Evolutionary conservation across 2,888 invertebrate genomes (phyloP).

Genomic region (Nomada ruficornis): DNA sequence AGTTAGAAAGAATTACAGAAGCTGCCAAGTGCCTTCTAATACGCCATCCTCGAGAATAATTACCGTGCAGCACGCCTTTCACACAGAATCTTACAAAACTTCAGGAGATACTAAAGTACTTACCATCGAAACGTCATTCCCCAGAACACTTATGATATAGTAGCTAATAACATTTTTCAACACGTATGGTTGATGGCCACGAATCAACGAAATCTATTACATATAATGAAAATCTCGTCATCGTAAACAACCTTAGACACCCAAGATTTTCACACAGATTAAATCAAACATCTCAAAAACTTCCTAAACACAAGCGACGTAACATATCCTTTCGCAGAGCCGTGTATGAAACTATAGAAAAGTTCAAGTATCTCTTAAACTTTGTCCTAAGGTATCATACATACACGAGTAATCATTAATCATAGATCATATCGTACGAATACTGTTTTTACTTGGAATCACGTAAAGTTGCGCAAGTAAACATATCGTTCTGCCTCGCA

Average conservation of each 20-base stretch:
- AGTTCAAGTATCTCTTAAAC: not conserved
- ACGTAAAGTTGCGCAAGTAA: not conserved
- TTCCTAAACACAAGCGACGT: not conserved
- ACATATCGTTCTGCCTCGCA: not conserved
- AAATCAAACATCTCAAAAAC: too few relatives aligned
- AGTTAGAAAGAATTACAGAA: conserved; percentile 10
- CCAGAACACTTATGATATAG: not conserved
- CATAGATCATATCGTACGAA: not conserved
- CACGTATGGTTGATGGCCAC: not conserved
- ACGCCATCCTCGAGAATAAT: conserved; percentile 3
- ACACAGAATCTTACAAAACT: conserved; percentile 8
- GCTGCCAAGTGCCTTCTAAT: conserved; percentile 15
- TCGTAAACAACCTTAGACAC: not conserved
- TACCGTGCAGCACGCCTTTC: conserved; percentile 8
- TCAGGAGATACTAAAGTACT: not conserved
- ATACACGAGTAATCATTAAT: not conserved
- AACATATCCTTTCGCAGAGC: not conserved
- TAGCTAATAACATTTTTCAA: not conserved
- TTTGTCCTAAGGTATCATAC: too few relatives aligned
- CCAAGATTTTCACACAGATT: not conserved
- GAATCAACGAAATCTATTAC: too few relatives aligned
- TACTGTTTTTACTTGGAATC: not conserved
- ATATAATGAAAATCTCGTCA: too few relatives aligned
- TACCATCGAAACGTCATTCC: not conserved
- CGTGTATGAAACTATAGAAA: not conserved